Evolutionary conservation across 2,888 invertebrate genomes (phyloP).

Genomic region (Lithophane ornitopus): DNA sequence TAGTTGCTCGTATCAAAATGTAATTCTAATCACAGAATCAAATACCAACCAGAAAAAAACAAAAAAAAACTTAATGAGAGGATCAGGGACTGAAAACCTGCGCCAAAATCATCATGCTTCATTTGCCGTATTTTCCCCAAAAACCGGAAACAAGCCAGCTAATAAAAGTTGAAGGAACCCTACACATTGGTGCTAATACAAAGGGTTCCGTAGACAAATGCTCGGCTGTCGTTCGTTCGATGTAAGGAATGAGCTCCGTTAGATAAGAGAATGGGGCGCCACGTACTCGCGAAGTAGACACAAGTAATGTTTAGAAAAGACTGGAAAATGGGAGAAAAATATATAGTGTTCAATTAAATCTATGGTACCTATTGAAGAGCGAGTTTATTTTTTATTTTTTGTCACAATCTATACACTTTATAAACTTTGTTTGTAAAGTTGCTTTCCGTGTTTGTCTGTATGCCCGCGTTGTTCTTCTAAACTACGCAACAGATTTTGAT

Average conservation of each 20-base stretch:
- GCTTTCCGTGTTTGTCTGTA: no score
- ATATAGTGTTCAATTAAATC: conserved; percentile 18
- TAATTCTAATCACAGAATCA: not conserved
- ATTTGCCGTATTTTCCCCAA: not conserved
- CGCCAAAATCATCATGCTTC: not conserved
- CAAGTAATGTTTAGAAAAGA: conserved; percentile 63
- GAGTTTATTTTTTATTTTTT: not conserved
- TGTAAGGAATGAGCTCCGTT: conserved; percentile 81
- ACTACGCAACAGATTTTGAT: no score
- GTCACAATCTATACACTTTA: not conserved
- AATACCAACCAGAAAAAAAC: no score
- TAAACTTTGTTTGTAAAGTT: no score
- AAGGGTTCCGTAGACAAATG: conserved; percentile 76
- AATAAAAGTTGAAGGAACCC: conserved; percentile 62
- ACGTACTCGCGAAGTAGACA: conserved; percentile 67
- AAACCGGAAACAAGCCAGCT: conserved; percentile 39
- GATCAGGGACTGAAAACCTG: not conserved
- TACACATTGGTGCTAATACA: conserved; percentile 63
- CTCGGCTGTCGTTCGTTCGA: conserved; percentile 74
- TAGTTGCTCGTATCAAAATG: not conserved
- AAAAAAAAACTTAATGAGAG: not conserved
- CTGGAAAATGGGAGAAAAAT: conserved; percentile 6
- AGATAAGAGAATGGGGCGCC: conserved; percentile 79
- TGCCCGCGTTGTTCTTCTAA: no score
- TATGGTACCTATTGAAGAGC: not conserved